These are phyloP conservation scores for Zapornia atra DNA, from an alignment of 2,113 vertebrate genomes.

Conservation along the genomic window DNA sequence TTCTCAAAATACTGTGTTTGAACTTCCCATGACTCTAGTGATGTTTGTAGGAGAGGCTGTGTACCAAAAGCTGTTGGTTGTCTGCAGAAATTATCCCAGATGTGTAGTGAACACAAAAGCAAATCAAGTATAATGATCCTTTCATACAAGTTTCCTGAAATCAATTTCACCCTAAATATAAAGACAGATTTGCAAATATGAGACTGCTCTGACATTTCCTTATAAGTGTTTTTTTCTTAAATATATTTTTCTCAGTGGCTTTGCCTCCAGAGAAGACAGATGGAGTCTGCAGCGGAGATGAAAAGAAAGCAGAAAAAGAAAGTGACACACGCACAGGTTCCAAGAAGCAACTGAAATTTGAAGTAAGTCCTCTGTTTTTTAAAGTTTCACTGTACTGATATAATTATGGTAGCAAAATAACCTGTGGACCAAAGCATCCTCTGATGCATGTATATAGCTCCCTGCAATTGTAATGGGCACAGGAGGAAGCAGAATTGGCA, in stretches of 20 bases:
- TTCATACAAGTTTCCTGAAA: conserved; percentile 36
- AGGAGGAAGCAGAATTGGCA: neutral
- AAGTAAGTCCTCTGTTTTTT: conserved; percentile 80
- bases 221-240: conserved; percentile 16
- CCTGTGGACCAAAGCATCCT: neutral
- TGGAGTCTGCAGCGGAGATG: conserved; percentile 83
- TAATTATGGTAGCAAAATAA: conserved; percentile 41
- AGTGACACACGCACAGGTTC: conserved; percentile 78
- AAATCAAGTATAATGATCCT: conserved; percentile 64
- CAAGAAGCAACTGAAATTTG: conserved; percentile 96
- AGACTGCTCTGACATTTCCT: conserved; percentile 54
- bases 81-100: conserved; percentile 45
- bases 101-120: conserved; percentile 41
- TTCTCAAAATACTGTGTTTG: conserved; percentile 35
- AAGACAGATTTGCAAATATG: conserved; percentile 50
- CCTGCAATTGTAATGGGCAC: neutral
- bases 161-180: conserved; percentile 31
- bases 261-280: conserved; percentile 94
- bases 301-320: conserved; percentile 88
- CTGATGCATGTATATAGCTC: neutral
- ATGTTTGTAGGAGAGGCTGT: conserved; percentile 16
- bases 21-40: conserved; percentile 25
- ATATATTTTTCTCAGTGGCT: conserved; percentile 82
- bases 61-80: conserved; percentile 16
- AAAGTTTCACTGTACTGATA: neutral